Base-by-base conservation (phyloP, 2,113 vertebrate genomes). In the Dryoscopus gambensis region DNA sequence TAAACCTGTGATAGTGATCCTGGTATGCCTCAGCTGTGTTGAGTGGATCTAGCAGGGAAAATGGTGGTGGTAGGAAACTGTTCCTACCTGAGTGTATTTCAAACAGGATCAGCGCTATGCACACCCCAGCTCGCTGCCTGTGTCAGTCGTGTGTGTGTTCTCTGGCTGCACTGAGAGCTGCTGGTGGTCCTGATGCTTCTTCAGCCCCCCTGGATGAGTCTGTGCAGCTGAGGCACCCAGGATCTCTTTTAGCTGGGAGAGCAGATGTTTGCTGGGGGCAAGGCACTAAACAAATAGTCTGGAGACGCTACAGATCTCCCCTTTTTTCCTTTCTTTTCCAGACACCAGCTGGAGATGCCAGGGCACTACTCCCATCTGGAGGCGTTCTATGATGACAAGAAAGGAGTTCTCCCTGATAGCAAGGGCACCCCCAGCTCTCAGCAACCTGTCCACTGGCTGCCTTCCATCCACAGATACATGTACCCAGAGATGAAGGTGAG, bases 321-420 rank as follows among this genome's bases (percentile, higher is more conserved):
- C 9, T 60, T 44, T 90, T 84, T 57, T 21, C 13, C 63, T 84
- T 74, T 97, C 56, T 93, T 90, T 80, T 93, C 30, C 92, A 99
- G 99, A 94, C 99, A 99, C 90, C 99, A 99, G 98, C 96, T 99
- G 93, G 98, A 99, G 98, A 99, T 97, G 94, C 99, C 99, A 5
- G 99, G 99, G 23, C 99, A 99, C 84, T 99, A 99, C 90, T 99
- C 99, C 70, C 99, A 99, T 23, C 98, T 99, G 91, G 99, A 99
- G 92, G 99, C 99, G 0, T 99, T 99, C 97, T 99, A 99, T 9
- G 99, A 99, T 91, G 99, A 99, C 96, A 99, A 99, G 98, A 99
- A 99, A 92, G 99, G 99, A 13, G 98, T 99, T 69, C 98, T 99
- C 33, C 98, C 98, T 1, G 94, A 98, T 13, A 98, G 98, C 42